Evolutionary conservation across 2,797 vertebrate species (phyloP), one percentile per base, ranked within the genome.

Genomic region (Tachyglossus aculeatus): DNA sequence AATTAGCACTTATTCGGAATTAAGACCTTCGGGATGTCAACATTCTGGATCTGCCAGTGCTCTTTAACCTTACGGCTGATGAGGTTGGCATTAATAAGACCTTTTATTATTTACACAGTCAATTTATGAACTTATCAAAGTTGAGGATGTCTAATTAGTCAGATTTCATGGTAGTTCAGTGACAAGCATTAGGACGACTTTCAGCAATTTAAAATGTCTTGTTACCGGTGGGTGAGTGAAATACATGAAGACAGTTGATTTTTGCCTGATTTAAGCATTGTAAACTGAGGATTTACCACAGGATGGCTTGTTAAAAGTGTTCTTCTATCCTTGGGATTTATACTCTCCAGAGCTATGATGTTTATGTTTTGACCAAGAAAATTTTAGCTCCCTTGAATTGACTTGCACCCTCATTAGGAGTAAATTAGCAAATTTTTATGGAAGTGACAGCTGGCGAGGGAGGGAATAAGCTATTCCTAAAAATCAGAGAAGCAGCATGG

Each of bases 81-180:
- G 33, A 77, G 13, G 22, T 5, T 67, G 51, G 51, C 36, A 33
- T 33, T 82, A 67, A 76, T 74, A 70, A 62, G 64, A 45, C 14
- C 9, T 53, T 59, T 12, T 67, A 32, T 69, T 78, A 65, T 50
- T 77, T 74, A 71, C 60, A 12, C 32, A 45, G 21, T 74, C 52
- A 60, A 12, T 65, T 33, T 32, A 37, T 16, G 47, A 25, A 21
- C 15, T 58, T 67, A 22, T 54, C 38, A 70, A 38, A 27, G 57
- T 63, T 33, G 11, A 71, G 31, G 32, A n/a, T 34, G 36, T 33
- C 29, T 64, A 60, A 61, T 69, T 70, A 69, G 54, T 43, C 37
- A 78, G 57, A 67, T 65, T 69, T 74, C 39, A 41, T 52, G 31
- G 53, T 36, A 31, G 22, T 59, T 78, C 39, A 22, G n/a, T 74